Percentiles rank a stretch among this genome's conserved stretches.
These are phyloP conservation scores for Adelphocoris suturalis DNA, from an alignment of 2,888 invertebrate species.

Conservation along the genomic window DNA sequence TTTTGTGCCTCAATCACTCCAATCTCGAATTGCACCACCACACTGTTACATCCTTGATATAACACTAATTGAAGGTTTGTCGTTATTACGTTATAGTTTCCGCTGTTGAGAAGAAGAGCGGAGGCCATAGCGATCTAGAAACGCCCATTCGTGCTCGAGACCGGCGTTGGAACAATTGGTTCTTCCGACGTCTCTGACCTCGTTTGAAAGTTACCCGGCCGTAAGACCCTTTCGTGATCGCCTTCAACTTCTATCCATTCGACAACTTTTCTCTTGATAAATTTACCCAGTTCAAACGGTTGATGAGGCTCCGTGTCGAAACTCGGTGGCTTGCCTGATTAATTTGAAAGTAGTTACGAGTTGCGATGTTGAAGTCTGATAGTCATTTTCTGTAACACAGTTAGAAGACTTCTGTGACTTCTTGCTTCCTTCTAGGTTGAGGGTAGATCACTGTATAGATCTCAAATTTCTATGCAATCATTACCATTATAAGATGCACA, in stretches of 20 bases:
- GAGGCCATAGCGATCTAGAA: neutral
- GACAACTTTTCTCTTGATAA: slow-evolving; percentile 44
- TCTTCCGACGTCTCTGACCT: slow-evolving; percentile 32
- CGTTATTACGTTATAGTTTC: neutral
- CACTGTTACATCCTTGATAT: no score
- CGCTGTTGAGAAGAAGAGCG: neutral
- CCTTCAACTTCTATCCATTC: slow-evolving; percentile 38
- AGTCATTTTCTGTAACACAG: neutral
- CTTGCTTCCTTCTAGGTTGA: no score
- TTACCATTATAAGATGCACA: no score
- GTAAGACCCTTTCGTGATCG: slow-evolving; percentile 43
- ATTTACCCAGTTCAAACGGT: slow-evolving; percentile 25
- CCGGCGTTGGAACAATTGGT: slow-evolving; percentile 27
- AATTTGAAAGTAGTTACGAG: slow-evolving; percentile 4
- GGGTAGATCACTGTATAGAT: no score
- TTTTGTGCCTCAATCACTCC: no score
- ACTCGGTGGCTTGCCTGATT: neutral
- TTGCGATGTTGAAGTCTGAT: neutral
- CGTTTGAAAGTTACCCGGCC: slow-evolving; percentile 28
- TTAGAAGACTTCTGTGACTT: neutral
- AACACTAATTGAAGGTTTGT: no score
- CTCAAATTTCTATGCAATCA: no score
- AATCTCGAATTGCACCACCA: no score
- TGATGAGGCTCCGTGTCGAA: slow-evolving; percentile 30
- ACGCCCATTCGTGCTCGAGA: slow-evolving; percentile 6